These are phyloP conservation scores for Phrixothrix hirtus DNA, from an alignment of 2,888 invertebrate genomes.

Conservation along the genomic window DNA sequence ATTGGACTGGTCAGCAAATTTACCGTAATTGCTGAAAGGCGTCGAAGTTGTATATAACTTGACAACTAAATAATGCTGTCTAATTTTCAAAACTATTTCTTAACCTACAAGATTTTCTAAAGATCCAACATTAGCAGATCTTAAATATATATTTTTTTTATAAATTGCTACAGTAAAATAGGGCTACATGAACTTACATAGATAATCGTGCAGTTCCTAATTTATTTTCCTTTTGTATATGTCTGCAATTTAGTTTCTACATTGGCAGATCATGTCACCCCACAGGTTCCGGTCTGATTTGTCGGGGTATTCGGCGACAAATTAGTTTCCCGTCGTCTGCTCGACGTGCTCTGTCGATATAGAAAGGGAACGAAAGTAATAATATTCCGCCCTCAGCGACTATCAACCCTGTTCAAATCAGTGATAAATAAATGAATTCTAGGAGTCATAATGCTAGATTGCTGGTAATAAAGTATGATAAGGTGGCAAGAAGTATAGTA, in stretches of 20 bases:
- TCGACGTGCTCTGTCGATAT: slow-evolving; percentile 25
- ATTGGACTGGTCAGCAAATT: slow-evolving; percentile 23
- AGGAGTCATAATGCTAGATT: slow-evolving; percentile 18
- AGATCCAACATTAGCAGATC: no score
- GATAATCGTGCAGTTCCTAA: slow-evolving; percentile 16
- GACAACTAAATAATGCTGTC: neutral
- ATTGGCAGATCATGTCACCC: slow-evolving; percentile 42
- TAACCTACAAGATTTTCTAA: no score
- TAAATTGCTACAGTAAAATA: neutral
- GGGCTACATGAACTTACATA: neutral
- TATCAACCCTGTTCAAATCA: slow-evolving; percentile 30
- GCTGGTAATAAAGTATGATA: slow-evolving; percentile 9
- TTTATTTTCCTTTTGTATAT: slow-evolving; percentile 29
- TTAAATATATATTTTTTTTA: no score
- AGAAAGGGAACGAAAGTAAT: slow-evolving; percentile 22
- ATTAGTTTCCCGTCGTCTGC: slow-evolving; percentile 42
- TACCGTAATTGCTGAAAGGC: neutral
- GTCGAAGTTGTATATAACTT: neutral
- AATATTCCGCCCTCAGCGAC: slow-evolving; percentile 20
- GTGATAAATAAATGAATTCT: slow-evolving; percentile 27
- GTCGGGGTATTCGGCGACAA: slow-evolving; percentile 45
- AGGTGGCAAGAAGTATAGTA: neutral
- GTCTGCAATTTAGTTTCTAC: slow-evolving; percentile 38
- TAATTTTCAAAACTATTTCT: neutral
- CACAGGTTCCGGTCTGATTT: slow-evolving; percentile 44